Evolutionary conservation across 2,797 vertebrate species (phyloP), one percentile per base, ranked within the genome.

Genomic region (Silurus lanzhouensis): DNA sequence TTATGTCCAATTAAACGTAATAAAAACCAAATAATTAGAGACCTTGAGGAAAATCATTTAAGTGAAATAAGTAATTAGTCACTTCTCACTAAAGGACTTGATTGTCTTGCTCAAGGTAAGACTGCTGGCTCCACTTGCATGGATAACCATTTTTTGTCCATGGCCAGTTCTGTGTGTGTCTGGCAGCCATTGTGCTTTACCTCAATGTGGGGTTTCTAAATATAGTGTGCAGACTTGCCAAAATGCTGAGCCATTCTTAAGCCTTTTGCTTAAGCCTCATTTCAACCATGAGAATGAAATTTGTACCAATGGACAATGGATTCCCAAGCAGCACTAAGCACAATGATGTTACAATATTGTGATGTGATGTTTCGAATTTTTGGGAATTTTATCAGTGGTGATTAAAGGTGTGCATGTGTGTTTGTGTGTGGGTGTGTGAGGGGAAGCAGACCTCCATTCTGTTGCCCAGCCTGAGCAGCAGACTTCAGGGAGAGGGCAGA

Each of bases 401-500:
- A 27, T 19, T 67, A 25, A 31, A 46, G 46, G 67, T 83, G 57
- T 46, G n/a, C 64, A 25, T 78, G 46, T 81, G 78, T 81, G 71
- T 55, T 17, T n/a, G 70, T 72, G 70, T 66, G 27, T 48, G n/a
- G 20, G 15, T 64, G 22, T 75, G 80, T 76, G 52, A 77, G 64
- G 48, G 66, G 84, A 88, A 90, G 91, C 82, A 87, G 87, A 88
- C 85, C 85, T 89, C 66, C 75, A 87, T 86, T 81, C 86, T 89
- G 88, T 83, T 89, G 89, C 85, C 77, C 91, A 91, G 89, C 58
- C 87, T 85, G 84, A 89, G 87, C 55, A 66, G 79, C 87, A 89
- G 87, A 85, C 88, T 81, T 90, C 38, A 78, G 90, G 91, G 85
- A 90, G 87, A 86, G 90, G 92, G 91, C 94, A 94, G 93, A 94